Conservation (phyloP, 2,113 vertebrate genomes). For the Mobula birostris region DNA sequence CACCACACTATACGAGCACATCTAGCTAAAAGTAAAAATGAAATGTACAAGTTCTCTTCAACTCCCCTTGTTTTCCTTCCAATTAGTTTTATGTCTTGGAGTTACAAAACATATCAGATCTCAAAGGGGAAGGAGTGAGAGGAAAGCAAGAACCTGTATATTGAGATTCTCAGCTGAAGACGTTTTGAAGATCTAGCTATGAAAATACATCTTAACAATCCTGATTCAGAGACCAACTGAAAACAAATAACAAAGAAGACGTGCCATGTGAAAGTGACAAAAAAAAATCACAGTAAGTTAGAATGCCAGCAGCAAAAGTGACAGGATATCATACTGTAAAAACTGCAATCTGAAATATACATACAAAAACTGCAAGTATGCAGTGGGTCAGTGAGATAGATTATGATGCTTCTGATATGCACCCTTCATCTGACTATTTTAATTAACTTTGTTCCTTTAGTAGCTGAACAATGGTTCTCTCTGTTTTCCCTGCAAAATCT, state of each 20-base stretch:
- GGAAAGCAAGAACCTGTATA: background rate
- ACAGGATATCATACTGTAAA: background rate
- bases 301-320: background rate
- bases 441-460: no score
- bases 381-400: background rate
- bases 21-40: no score
- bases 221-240: background rate
- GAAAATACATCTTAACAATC: background rate
- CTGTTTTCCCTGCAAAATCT: no score
- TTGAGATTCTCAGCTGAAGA: background rate
- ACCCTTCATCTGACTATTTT: no score
- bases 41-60: no score
- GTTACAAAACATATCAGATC: background rate
- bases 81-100: no score
- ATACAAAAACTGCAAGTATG: background rate
- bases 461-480: no score
- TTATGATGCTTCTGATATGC: no score
- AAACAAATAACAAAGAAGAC: background rate
- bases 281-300: background rate
- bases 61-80: no score
- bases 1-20: no score
- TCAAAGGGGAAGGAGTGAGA: background rate
- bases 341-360: background rate
- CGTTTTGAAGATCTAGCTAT: background rate
- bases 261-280: background rate